Percentiles rank a stretch among this genome's conserved stretches.
Conservation (phyloP, 2,113 vertebrate genomes). For the Chloebia gouldiae region DNA sequence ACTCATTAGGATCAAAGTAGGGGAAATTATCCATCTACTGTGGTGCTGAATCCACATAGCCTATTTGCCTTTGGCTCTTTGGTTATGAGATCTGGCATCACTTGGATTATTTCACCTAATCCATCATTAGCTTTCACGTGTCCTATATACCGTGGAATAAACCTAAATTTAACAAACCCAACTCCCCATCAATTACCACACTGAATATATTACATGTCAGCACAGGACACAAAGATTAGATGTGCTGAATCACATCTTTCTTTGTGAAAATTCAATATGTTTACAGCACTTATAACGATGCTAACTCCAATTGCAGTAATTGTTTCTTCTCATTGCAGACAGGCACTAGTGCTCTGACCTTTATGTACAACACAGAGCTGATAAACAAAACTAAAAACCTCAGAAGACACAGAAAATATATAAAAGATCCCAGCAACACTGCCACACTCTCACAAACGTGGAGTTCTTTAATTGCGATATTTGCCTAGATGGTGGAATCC, state of each 20-base stretch:
- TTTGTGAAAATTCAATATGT: constrained; percentile 15
- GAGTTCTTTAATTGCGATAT: background rate
- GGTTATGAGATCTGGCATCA: constrained; percentile 42
- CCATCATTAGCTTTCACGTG: constrained; percentile 59
- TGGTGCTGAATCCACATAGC: constrained; percentile 42
- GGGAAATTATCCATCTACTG: constrained; percentile 41
- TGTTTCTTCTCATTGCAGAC: background rate
- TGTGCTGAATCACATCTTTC: constrained; percentile 18
- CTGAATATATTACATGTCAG: constrained; percentile 22
- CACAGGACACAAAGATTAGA: constrained; percentile 2
- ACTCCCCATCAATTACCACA: constrained; percentile 3
- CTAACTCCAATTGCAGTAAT: background rate
- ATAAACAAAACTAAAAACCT: background rate
- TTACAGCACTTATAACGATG: background rate
- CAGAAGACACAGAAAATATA: background rate
- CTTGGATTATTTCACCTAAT: constrained; percentile 66
- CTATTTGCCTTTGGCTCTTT: constrained; percentile 59
- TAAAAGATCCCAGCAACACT: background rate
- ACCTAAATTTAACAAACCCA: constrained; percentile 50
- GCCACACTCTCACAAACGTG: background rate
- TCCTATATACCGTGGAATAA: constrained; percentile 38
- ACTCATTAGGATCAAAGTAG: constrained; percentile 39
- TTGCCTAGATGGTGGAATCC: background rate
- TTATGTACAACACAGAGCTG: background rate
- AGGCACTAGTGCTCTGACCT: background rate